Evolutionary conservation across 2,113 vertebrate genomes (phyloP).

Genomic region (Cairina moschata): DNA sequence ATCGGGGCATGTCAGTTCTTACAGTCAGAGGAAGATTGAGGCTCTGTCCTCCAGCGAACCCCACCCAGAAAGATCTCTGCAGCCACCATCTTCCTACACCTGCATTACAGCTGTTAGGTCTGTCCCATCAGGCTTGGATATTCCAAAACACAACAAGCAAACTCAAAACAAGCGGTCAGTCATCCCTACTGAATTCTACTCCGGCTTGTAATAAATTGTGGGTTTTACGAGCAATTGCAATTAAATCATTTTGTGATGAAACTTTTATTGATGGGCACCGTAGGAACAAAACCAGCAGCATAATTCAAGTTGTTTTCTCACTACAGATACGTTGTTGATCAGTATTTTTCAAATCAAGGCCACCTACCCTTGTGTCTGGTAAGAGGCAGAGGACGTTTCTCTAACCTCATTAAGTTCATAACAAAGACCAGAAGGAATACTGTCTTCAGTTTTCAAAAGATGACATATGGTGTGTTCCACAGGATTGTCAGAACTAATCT

Average conservation of each 20-base stretch:
- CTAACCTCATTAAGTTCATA: constrained; percentile 68
- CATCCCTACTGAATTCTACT: not conserved
- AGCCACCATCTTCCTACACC: not conserved
- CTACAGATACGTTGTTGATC: constrained; percentile 23
- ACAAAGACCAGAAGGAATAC: constrained; percentile 70
- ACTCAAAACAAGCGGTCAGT: not conserved
- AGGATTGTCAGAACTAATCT: constrained; percentile 70
- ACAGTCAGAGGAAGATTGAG: not conserved
- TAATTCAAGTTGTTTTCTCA: constrained; percentile 49
- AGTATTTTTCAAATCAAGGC: constrained; percentile 21
- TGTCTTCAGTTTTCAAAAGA: constrained; percentile 58
- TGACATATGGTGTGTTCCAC: constrained; percentile 71
- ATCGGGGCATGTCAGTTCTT: not conserved
- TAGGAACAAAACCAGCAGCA: constrained; percentile 22
- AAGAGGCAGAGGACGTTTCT: constrained; percentile 56
- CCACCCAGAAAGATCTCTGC: not conserved
- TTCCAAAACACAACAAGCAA: not conserved
- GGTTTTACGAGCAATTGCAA: not conserved
- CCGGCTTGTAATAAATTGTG: not conserved
- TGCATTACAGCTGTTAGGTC: not conserved
- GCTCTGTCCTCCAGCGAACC: not conserved
- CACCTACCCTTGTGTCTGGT: constrained; percentile 10
- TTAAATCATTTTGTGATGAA: constrained; percentile 42
- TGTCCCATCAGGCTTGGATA: not conserved
- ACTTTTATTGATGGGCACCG: not conserved